Evolutionary conservation across 2,888 invertebrate genomes (phyloP), one percentile per base, ranked within the genome.

Genomic region (Abrostola tripartita): DNA sequence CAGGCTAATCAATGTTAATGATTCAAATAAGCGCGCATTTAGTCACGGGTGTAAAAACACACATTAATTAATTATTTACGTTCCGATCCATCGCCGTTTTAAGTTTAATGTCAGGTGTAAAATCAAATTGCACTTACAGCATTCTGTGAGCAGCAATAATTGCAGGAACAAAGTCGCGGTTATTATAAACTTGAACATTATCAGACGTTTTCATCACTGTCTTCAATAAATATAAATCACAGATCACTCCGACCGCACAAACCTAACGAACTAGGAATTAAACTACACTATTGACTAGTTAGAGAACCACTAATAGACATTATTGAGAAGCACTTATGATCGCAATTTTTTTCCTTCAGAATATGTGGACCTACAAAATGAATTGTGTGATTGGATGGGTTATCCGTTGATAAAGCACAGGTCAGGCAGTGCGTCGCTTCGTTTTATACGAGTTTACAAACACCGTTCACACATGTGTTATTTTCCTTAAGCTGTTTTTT

Each of bases 91-190:
- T 69, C 60, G 53, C 51, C 52, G 50, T 67, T 36, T 68, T 55
- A 42, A 52, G 52, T 63, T 56, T 14, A 66, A 59, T 62, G 64
- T 65, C 60, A 79, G 56, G 62, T 65, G 68, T 71, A 70, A 64
- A 71, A 65, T 70, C 35, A 67, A 76, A 68, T 65, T 59, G 56
- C 38, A 87, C 88, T 87, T 83, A 88, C 88, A 71, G 62, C 82
- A 72, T 71, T 78, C 65, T 47, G 59, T 73, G 65, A 78, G 76
- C 49, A 81, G 75, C 50, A 79, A 74, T 53, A 79, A 78, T 51
- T 81, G 78, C 52, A 84, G 68, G 24, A 84, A 38, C 58, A 76
- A 59, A 70, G 75, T 65, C 71, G 80, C 77, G 37, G 53, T 64
- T 69, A 78, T 56, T 52, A 78, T 55, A 61, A 73, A 76, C 37